These are phyloP conservation scores for Tiliqua scincoides DNA, from an alignment of 2,113 vertebrate species.

Conservation along the genomic window DNA sequence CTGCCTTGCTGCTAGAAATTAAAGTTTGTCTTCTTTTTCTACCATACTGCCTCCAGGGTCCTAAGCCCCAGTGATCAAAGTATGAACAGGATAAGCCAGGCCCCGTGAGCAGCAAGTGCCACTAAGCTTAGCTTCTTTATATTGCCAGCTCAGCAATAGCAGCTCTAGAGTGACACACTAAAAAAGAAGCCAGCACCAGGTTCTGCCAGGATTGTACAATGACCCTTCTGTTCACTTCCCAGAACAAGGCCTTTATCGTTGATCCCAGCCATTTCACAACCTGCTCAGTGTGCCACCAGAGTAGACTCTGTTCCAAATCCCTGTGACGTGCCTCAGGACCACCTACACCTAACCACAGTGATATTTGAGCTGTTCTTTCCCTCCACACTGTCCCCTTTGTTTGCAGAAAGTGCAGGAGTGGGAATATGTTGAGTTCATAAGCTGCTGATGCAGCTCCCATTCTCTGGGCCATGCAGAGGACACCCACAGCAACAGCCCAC, in stretches of 20 bases:
- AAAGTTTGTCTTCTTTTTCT: neutral
- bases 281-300: conserved; percentile 53
- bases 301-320: conserved; percentile 54
- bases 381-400: conserved; percentile 77
- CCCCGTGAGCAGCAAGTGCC: neutral
- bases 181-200: neutral
- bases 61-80: neutral
- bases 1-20: neutral
- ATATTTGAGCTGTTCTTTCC: conserved; percentile 72
- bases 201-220: conserved; percentile 67
- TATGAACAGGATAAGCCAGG: neutral
- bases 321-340: conserved; percentile 55
- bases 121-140: neutral
- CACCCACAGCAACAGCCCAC: conserved; percentile 61
- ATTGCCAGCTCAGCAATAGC: neutral
- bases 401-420: conserved; percentile 70
- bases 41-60: neutral
- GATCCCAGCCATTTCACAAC: conserved; percentile 68
- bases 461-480: conserved; percentile 43
- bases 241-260: conserved; percentile 71
- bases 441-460: conserved; percentile 53
- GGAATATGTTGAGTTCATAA: conserved; percentile 43
- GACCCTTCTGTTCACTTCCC: conserved; percentile 67
- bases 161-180: neutral
- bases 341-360: conserved; percentile 77